Evolutionary conservation across 1,140 invertebrate species (phyloP).

Genomic region (Leptoteleia sp.): DNA sequence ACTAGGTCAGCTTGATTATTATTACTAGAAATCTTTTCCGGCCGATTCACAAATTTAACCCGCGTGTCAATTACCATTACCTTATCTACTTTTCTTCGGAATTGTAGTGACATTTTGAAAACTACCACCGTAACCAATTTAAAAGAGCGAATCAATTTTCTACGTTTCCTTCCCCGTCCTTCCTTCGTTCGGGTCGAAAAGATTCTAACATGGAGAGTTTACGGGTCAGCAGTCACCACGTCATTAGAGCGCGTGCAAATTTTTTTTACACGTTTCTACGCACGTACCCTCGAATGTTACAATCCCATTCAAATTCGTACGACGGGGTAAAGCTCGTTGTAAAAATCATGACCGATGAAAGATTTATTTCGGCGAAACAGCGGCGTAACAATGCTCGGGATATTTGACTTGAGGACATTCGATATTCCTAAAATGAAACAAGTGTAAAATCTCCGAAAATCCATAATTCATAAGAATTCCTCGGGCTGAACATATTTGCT

Average conservation of each 20-base stretch:
- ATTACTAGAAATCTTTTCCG: too few relatives aligned
- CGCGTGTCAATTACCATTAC: too few relatives aligned
- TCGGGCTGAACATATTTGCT: conserved; percentile 56
- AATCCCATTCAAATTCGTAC: conserved; percentile 20
- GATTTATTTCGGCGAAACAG: conserved; percentile 51
- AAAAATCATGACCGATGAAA: conserved; percentile 51
- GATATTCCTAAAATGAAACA: conserved; percentile 62
- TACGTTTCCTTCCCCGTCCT: too few relatives aligned
- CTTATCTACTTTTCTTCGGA: too few relatives aligned
- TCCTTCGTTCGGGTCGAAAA: too few relatives aligned
- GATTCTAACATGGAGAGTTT: too few relatives aligned
- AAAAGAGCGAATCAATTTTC: too few relatives aligned
- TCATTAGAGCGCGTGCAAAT: neutral
- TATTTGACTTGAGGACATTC: conserved; percentile 54
- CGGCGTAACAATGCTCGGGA: conserved; percentile 39
- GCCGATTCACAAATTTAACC: too few relatives aligned
- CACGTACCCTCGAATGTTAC: conserved; percentile 13
- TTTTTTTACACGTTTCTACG: neutral
- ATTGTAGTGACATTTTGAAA: too few relatives aligned
- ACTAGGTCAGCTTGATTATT: too few relatives aligned
- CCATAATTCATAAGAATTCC: conserved; percentile 64
- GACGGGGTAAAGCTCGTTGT: conserved; percentile 10
- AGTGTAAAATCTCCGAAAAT: conserved; percentile 63
- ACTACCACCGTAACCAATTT: too few relatives aligned
- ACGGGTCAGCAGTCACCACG: conserved; percentile 6